A percentile compares a stretch with the other conserved stretches of the same genome.
These are phyloP conservation scores for Hapalemur alaotrensis DNA, from an alignment of 2,797 vertebrate genomes.

Conservation along the genomic window DNA sequence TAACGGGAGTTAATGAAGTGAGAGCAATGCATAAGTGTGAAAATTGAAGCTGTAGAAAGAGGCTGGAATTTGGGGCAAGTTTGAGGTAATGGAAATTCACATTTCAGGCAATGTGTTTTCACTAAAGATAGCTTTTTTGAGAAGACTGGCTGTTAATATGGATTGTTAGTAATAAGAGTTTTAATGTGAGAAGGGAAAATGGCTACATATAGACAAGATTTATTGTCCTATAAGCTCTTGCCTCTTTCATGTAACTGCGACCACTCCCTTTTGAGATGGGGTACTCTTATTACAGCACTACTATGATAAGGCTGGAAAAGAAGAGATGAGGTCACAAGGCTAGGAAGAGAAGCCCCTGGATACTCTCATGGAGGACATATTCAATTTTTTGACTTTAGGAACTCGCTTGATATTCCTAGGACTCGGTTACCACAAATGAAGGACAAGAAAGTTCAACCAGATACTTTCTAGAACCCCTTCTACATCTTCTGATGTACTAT, in stretches of 20 bases:
- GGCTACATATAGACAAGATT: background rate
- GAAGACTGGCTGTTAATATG: background rate
- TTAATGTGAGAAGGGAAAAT: background rate
- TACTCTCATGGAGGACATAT: background rate
- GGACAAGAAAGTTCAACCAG: background rate
- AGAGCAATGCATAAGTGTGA: conserved; percentile 59
- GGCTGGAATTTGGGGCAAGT: conserved; percentile 67
- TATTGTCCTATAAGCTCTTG: background rate
- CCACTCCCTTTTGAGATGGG: background rate
- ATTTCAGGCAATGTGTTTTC: conserved; percentile 60
- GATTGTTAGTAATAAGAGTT: background rate
- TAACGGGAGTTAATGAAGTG: conserved; percentile 71
- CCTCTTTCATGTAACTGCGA: background rate
- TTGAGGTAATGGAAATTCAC: conserved; percentile 82
- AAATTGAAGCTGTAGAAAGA: conserved; percentile 67
- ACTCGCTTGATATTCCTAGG: background rate
- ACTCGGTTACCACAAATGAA: background rate
- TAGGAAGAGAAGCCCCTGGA: background rate
- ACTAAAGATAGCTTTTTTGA: conserved; percentile 42
- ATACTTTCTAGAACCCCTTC: background rate
- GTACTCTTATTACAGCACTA: background rate
- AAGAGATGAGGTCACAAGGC: background rate
- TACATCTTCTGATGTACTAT: background rate
- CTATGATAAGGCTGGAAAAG: background rate
- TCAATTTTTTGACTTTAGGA: background rate